These are phyloP conservation scores for Chromis chromis DNA, from an alignment of 2,797 vertebrate genomes.

Conservation along the genomic window DNA sequence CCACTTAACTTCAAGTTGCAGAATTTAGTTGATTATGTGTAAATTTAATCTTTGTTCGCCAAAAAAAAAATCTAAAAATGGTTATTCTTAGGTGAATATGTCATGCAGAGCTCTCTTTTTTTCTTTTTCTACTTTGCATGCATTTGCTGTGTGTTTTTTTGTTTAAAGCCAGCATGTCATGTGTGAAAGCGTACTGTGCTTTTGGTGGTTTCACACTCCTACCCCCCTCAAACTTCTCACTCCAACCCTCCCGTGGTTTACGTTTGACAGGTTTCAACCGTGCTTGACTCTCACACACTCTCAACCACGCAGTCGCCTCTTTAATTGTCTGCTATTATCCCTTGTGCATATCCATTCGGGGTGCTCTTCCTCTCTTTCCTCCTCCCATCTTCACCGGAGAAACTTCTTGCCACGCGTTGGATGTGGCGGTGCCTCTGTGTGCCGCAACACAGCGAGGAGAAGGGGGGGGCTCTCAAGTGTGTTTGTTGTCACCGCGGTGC, in stretches of 20 bases:
- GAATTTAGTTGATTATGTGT: conserved; percentile 10
- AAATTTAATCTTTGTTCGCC: background rate
- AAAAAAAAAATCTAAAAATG: background rate
- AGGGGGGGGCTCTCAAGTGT: conserved; percentile 63
- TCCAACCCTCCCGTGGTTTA: conserved; percentile 74
- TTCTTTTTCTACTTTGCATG: conserved; percentile 7
- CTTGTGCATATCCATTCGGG: conserved; percentile 72
- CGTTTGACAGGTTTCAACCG: conserved; percentile 82
- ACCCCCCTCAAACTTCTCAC: conserved; percentile 71
- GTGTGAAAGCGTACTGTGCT: conserved; percentile 73
- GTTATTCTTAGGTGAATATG: conserved; percentile 18
- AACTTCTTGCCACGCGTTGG: conserved; percentile 55
- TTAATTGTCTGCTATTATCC: conserved; percentile 82
- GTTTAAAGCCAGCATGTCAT: conserved; percentile 64
- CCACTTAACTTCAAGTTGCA: conserved; percentile 15
- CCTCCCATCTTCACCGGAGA: conserved; percentile 56
- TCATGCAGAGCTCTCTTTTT: conserved; percentile 8
- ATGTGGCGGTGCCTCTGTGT: conserved; percentile 57
- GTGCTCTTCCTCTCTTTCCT: conserved; percentile 64
- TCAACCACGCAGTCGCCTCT: conserved; percentile 77
- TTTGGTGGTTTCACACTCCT: conserved; percentile 70
- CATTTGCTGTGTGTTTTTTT: conserved; percentile 31
- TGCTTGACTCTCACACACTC: conserved; percentile 77
- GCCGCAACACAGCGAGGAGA: conserved; percentile 44
- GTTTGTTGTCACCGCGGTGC: conserved; percentile 74